These are phyloP conservation scores for Calliphora vomitoria DNA, from an alignment of 2,888 invertebrate genomes.

Conservation along the genomic window DNA sequence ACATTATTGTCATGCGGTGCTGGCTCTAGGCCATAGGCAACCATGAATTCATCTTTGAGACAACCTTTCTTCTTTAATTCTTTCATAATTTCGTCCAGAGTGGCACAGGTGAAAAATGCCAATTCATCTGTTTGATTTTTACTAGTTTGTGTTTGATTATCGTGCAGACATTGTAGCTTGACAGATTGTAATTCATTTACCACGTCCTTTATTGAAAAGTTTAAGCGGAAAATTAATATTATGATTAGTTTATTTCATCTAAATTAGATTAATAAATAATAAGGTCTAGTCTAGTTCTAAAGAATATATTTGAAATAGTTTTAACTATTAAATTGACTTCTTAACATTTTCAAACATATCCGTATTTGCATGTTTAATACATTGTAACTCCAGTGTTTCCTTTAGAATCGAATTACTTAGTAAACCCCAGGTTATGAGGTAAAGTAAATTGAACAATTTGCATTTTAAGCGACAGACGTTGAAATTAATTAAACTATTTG, in stretches of 20 bases:
- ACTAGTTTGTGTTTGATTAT: constrained; percentile 77
- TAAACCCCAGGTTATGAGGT: too few species aligned
- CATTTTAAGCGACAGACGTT: too few species aligned
- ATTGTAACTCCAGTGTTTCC: too few species aligned
- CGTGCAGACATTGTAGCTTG: constrained; percentile 73
- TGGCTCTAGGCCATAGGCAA: background rate
- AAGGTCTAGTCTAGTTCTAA: too few species aligned
- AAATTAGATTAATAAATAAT: too few species aligned
- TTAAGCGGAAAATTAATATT: background rate
- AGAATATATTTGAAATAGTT: too few species aligned
- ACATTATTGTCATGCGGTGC: constrained; percentile 19
- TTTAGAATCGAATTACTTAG: too few species aligned
- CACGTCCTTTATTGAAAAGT: constrained; percentile 65
- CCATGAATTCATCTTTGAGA: constrained; percentile 18
- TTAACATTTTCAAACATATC: too few species aligned
- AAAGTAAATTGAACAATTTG: too few species aligned
- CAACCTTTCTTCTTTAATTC: constrained; percentile 78
- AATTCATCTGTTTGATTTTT: constrained; percentile 79
- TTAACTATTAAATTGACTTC: too few species aligned
- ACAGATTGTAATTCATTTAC: constrained; percentile 77
- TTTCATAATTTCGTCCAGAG: constrained; percentile 80
- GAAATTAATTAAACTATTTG: too few species aligned
- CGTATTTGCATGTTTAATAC: too few species aligned
- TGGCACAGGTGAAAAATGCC: constrained; percentile 79
- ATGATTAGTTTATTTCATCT: background rate